Percentiles rank a stretch among this genome's conserved stretches.
phyloP scores from a whole-genome alignment of 2,888 invertebrate genomes.

The Apoda limacodes region DNA sequence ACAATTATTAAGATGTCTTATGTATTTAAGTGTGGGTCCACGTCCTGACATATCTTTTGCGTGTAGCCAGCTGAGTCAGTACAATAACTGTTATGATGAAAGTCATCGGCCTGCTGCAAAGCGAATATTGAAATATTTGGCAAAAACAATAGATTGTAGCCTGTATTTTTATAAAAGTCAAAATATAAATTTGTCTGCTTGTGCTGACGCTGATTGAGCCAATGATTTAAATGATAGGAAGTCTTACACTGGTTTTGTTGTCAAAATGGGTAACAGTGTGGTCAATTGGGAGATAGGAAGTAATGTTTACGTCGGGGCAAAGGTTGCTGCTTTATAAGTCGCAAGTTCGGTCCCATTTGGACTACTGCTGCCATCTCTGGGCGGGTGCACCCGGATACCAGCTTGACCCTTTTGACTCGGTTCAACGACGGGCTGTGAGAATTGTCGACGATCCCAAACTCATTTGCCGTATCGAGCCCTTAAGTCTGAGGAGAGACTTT shows the following conservation, averaged over 20 bases:
- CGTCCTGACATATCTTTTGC: slow-evolving; percentile 17
- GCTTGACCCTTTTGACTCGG: no score
- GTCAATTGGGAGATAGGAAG: slow-evolving; percentile 11
- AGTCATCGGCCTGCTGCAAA: slow-evolving; percentile 17
- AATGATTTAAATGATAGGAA: slow-evolving; percentile 8
- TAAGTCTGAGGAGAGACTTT: no score
- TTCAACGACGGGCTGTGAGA: no score
- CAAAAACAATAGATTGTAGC: slow-evolving; percentile 12
- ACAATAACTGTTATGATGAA: slow-evolving; percentile 13
- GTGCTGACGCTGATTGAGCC: slow-evolving; percentile 13
- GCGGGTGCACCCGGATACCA: no score
- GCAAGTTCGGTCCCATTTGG: no score
- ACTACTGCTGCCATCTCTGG: no score
- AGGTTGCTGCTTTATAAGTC: no score
- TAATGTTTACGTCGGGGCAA: no score
- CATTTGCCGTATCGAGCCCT: no score
- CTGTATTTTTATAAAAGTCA: slow-evolving; percentile 6
- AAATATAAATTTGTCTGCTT: slow-evolving; percentile 8
- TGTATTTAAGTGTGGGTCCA: slow-evolving; percentile 18
- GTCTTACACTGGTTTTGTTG: slow-evolving; percentile 11
- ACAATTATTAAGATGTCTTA: slow-evolving; percentile 12
- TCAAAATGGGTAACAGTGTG: slow-evolving; percentile 7
- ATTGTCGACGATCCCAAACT: no score
- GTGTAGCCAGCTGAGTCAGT: slow-evolving; percentile 15
- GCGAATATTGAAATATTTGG: slow-evolving; percentile 16